These are phyloP conservation scores for Eretmocerus hayati DNA, from an alignment of 2,888 invertebrate genomes.

Conservation along the genomic window DNA sequence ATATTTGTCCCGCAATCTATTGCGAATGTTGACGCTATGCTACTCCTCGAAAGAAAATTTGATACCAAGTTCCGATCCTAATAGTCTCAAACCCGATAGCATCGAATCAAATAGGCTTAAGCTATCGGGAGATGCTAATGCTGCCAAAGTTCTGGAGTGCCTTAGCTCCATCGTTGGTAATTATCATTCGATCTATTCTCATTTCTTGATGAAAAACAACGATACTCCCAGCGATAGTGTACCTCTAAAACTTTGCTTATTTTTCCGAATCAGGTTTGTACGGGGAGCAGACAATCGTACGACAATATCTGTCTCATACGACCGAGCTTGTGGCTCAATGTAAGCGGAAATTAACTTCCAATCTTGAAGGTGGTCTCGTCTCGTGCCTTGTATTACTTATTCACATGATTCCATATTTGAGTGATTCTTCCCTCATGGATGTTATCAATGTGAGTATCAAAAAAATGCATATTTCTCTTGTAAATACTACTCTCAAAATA, in stretches of 20 bases:
- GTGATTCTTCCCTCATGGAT: constrained; percentile 80
- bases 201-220: constrained; percentile 3
- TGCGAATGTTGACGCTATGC: constrained; percentile 90
- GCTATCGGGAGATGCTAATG: constrained; percentile 73
- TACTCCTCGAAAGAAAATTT: constrained; percentile 81
- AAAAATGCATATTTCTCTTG: no score
- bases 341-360: constrained; percentile 70
- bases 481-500: background rate
- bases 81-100: constrained; percentile 47
- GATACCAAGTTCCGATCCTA: constrained; percentile 38
- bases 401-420: constrained; percentile 72
- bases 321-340: constrained; percentile 77
- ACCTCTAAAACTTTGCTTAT: no score
- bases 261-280: constrained; percentile 57
- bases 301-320: constrained; percentile 87
- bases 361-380: constrained; percentile 82
- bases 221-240: background rate
- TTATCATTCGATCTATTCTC: no score
- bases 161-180: constrained; percentile 66
- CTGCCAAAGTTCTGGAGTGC: constrained; percentile 82
- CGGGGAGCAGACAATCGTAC: constrained; percentile 79
- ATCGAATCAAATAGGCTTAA: constrained; percentile 58
- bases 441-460: constrained; percentile 61
- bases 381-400: constrained; percentile 76
- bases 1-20: constrained; percentile 81